Base-by-base conservation (phyloP, 1,140 invertebrate genomes). In the Plodia interpunctella region DNA sequence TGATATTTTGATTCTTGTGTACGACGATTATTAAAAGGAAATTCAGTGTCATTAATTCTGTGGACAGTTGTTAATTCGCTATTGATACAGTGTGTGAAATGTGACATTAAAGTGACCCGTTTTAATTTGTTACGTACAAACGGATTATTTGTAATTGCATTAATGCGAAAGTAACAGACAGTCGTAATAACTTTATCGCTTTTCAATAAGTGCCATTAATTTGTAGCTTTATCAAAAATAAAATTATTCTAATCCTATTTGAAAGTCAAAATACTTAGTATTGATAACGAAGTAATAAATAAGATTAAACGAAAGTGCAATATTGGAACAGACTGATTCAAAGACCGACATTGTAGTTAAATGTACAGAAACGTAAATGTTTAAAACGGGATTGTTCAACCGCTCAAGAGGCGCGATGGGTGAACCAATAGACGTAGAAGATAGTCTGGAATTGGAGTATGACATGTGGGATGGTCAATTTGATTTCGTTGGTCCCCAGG, bases 391-490 rank as follows among this genome's bases (percentile, higher is more conserved):
- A 21, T 54, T 89, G 54, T 89, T 87, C 57, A 78, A 72, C 64
- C 83, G 84, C 60, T 85, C 86, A 25, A 76, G 72, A 65, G 76
- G 72, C 68, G 66, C 77, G 57, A 86, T 88, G 81, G 78, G 76
- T 72, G 86, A 90, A 60, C 74, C 77, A 2, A 73, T 82, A 59
- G 88, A 90, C 28, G 80, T 88, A 5, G 88, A 90, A 68, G 90
- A 92, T 71, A 92, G 90, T 68, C 88, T 92, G 60, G 93, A 94
- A 63, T 89, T 96, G 75, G 95, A 95, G 80, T 95, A 95, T 84
- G 95, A 96, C 79, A 93, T 96, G 91, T 96, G 95, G 95, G 94
- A 96, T 78, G 95, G 95, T 50, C 95, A 96, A 89, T 96, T 96
- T 80, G 94, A 95, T 85, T 95, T 96, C 80, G 91, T 95, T 65